phyloP scores from a whole-genome alignment of 1,140 invertebrate species.

The Temnothorax longispinosus region DNA sequence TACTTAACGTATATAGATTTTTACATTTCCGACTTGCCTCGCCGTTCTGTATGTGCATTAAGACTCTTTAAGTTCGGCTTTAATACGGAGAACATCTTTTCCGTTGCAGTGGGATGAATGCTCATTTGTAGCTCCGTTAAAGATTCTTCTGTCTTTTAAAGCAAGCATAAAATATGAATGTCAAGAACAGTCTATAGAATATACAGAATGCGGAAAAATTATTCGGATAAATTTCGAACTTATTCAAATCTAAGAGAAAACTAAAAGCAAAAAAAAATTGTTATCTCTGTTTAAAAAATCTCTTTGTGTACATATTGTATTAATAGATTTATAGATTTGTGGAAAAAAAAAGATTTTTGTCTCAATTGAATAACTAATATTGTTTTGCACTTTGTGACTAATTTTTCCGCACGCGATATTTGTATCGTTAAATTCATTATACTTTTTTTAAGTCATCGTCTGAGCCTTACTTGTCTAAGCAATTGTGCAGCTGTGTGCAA shows the following conservation, averaged over 20 bases:
- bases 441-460: conserved; percentile 49
- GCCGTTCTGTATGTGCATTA: conserved; percentile 77
- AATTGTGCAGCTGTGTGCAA: conserved; percentile 88
- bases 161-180: conserved; percentile 55
- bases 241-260: background rate
- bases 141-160: conserved; percentile 88
- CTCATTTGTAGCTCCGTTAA: conserved; percentile 88
- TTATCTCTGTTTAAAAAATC: background rate
- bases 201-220: conserved; percentile 18
- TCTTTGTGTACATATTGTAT: conserved; percentile 3
- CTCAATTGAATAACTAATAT: background rate
- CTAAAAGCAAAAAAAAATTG: background rate
- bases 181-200: background rate
- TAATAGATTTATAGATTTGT: background rate
- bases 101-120: conserved; percentile 87
- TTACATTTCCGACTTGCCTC: conserved; percentile 79
- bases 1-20: conserved; percentile 30
- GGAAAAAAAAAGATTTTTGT: background rate
- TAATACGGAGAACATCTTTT: conserved; percentile 85
- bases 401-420: conserved; percentile 45
- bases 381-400: background rate
- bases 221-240: background rate
- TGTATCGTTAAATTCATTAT: conserved; percentile 51
- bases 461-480: conserved; percentile 87
- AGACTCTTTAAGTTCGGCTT: conserved; percentile 81